A percentile compares a stretch with the other conserved stretches of the same genome.
phyloP scores from a whole-genome alignment of 2,888 invertebrate genomes.

The Plagodis dolabraria region DNA sequence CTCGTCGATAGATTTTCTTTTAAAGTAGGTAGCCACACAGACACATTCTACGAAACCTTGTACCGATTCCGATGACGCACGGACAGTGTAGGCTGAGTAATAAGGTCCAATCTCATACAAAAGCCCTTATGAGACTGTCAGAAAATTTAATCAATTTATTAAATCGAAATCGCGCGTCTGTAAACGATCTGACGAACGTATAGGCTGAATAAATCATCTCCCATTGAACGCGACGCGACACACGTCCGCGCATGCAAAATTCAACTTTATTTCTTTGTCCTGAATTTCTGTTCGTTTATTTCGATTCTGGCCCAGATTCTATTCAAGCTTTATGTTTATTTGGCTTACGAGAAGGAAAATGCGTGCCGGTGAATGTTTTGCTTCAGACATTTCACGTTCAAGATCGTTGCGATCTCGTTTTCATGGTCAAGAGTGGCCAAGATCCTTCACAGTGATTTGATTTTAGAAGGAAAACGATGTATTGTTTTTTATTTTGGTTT shows the following conservation, averaged over 20 bases:
- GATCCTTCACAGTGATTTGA: not conserved
- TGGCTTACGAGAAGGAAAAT: constrained; percentile 25
- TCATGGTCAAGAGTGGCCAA: constrained; percentile 31
- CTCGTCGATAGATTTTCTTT: no score
- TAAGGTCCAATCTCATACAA: not conserved
- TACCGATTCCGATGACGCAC: no score
- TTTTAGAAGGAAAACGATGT: not conserved
- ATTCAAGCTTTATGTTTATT: constrained; percentile 23
- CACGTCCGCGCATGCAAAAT: constrained; percentile 1
- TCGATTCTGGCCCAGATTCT: constrained; percentile 31
- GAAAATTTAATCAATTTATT: not conserved
- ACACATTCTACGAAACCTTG: no score
- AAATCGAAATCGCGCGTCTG: constrained; percentile 1
- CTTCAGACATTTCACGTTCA: constrained; percentile 32
- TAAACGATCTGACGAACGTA: constrained; percentile 6
- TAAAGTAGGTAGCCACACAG: no score
- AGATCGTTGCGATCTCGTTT: constrained; percentile 28
- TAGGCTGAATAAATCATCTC: constrained; percentile 20
- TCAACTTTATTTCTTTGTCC: constrained; percentile 4
- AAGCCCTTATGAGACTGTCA: not conserved
- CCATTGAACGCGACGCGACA: constrained; percentile 15
- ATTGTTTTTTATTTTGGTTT: no score
- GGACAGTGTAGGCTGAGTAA: no score
- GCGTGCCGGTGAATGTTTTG: constrained; percentile 26
- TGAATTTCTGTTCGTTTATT: constrained; percentile 22